Evolutionary conservation across 2,888 invertebrate species (phyloP).

Genomic region (Cephus nigrinus): DNA sequence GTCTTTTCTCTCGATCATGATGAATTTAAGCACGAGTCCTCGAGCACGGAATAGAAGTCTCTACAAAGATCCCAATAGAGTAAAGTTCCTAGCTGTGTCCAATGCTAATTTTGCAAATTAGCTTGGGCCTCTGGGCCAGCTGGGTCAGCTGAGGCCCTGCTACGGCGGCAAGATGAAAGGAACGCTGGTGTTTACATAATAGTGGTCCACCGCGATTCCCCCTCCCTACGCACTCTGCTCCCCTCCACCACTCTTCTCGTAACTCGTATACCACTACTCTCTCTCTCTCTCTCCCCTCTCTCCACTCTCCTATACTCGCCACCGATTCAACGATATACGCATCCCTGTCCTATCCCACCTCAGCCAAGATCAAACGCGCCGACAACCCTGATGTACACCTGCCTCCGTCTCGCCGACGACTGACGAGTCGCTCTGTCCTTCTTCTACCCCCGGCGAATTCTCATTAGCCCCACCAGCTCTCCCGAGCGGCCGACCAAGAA

Average conservation of each 20-base stretch:
- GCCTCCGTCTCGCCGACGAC: constrained; percentile 43
- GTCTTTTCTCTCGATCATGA: not conserved
- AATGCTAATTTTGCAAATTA: constrained; percentile 44
- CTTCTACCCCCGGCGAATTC: constrained; percentile 28
- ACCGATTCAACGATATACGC: constrained; percentile 43
- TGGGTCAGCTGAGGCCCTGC: constrained; percentile 26
- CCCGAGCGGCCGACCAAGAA: not conserved
- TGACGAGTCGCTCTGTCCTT: constrained; percentile 4
- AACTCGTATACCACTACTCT: constrained; percentile 10
- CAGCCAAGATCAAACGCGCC: constrained; percentile 53
- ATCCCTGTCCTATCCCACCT: constrained; percentile 39
- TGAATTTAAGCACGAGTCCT: not conserved
- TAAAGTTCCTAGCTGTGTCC: constrained; percentile 17
- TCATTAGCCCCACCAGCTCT: not conserved
- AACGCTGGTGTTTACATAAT: constrained; percentile 76
- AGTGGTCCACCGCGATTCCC: constrained; percentile 71
- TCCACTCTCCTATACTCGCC: constrained; percentile 25
- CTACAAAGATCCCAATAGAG: not conserved
- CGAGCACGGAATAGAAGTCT: not conserved
- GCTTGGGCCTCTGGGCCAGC: constrained; percentile 19
- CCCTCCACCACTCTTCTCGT: constrained; percentile 5
- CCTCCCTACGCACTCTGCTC: constrained; percentile 24
- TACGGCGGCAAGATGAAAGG: constrained; percentile 73
- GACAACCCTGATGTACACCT: constrained; percentile 52
- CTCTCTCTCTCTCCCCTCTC: constrained; percentile 14